These are phyloP conservation scores for Meloidogyne hapla DNA, from an alignment of 1,140 invertebrate species.

Conservation along the genomic window DNA sequence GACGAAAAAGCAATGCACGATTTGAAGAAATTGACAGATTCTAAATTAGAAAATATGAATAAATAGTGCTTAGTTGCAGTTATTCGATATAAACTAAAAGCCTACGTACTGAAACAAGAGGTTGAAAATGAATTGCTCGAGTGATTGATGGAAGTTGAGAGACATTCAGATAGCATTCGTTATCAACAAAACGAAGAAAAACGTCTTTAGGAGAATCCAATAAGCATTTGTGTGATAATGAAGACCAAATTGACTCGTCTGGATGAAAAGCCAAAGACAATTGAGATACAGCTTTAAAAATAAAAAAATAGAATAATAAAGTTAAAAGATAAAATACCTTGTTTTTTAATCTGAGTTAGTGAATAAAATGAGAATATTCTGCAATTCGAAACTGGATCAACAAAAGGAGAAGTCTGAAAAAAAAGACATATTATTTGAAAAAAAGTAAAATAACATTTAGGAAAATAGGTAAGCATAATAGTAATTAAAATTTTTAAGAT, in stretches of 20 bases:
- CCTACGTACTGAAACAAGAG: neutral
- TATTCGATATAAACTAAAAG: neutral
- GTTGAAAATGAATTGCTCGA: slow-evolving; percentile 26
- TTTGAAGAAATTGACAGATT: neutral
- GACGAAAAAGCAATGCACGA: slow-evolving; percentile 30
- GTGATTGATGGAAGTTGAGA: slow-evolving; percentile 7
- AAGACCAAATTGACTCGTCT: slow-evolving; percentile 21
- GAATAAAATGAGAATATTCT: slow-evolving; percentile 19
- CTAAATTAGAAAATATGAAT: neutral
- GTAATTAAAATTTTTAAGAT: too few relatives aligned
- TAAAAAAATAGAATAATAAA: neutral
- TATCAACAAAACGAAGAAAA: slow-evolving; percentile 13
- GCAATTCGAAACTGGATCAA: slow-evolving; percentile 15
- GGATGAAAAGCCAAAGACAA: slow-evolving; percentile 24
- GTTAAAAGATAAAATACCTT: slow-evolving; percentile 10
- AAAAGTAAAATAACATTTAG: too few relatives aligned
- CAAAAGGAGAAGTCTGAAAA: slow-evolving; percentile 14
- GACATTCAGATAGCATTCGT: neutral
- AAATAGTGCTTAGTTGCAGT: too few relatives aligned
- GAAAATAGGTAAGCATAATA: too few relatives aligned
- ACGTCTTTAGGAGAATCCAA: slow-evolving; percentile 8
- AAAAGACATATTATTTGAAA: too few relatives aligned
- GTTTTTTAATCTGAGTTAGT: slow-evolving; percentile 25
- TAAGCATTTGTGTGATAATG: slow-evolving; percentile 1
- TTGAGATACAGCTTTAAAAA: slow-evolving; percentile 27